These are phyloP conservation scores for Philypnodon macrostomus DNA, from an alignment of 2,797 vertebrate species.

Conservation along the genomic window DNA sequence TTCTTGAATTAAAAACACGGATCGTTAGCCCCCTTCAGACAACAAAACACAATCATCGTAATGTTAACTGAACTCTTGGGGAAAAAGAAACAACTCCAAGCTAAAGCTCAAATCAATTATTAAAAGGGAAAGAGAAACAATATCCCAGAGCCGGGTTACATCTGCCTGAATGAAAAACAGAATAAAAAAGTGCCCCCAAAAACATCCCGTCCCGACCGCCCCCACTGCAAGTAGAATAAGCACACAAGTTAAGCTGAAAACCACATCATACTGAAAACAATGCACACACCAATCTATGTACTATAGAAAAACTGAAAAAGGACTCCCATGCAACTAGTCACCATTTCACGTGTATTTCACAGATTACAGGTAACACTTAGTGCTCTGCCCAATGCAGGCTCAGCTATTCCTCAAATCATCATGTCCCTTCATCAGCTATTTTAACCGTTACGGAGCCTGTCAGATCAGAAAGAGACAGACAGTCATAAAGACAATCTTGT, in stretches of 20 bases:
- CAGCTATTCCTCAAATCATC: constrained; percentile 97
- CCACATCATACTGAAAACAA: constrained; percentile 95
- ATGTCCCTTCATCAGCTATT: constrained; percentile 94
- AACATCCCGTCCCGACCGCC: constrained; percentile 58
- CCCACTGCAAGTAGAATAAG: constrained; percentile 86
- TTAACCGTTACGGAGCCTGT: constrained; percentile 97
- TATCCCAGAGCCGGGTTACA: constrained; percentile 67
- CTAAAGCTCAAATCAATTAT: constrained; percentile 86
- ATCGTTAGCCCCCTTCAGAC: constrained; percentile 58
- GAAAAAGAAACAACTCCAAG: constrained; percentile 45
- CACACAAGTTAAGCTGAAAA: constrained; percentile 98
- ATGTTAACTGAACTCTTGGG: constrained; percentile 65
- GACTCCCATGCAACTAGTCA: constrained; percentile 99
- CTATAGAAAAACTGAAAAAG: constrained; percentile 79
- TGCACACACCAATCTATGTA: constrained; percentile 90
- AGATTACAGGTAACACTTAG: constrained; percentile 93
- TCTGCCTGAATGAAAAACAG: constrained; percentile 76
- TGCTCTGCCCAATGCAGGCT: constrained; percentile 90
- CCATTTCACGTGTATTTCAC: constrained; percentile 94
- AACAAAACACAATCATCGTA: constrained; percentile 71
- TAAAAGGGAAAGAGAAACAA: constrained; percentile 68
- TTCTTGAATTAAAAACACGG: constrained; percentile 45
- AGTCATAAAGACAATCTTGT: constrained; percentile 87
- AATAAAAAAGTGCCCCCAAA: constrained; percentile 71
- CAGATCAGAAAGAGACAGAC: constrained; percentile 98